Percentiles rank a stretch among this genome's conserved stretches.
Conservation (phyloP, 2,888 invertebrate species). For the Tenthredo distinguenda region DNA sequence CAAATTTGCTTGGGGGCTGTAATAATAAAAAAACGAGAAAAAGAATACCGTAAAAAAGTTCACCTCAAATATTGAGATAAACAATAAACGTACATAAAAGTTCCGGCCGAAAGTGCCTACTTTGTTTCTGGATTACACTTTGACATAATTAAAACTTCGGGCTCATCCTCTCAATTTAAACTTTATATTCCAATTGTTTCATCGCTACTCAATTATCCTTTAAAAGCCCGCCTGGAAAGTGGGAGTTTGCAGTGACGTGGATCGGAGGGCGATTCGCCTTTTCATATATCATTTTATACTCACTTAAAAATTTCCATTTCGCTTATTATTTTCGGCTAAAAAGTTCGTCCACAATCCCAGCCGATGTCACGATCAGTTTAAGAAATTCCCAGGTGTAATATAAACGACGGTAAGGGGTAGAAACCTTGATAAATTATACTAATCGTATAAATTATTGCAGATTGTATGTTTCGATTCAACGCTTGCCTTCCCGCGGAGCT, state of each 20-base stretch:
- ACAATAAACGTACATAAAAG: conserved; percentile 11
- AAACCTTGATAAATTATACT: background rate
- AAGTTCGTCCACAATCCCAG: background rate
- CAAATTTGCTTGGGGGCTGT: background rate
- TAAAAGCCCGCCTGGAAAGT: conserved; percentile 1
- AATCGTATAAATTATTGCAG: background rate
- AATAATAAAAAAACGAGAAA: background rate
- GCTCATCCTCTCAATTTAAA: conserved; percentile 35
- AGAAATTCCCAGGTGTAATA: background rate
- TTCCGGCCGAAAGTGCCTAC: background rate
- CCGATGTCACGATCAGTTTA: background rate
- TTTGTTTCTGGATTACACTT: conserved; percentile 36
- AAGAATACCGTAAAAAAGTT: background rate
- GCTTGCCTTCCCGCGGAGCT: background rate
- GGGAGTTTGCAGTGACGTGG: conserved; percentile 6
- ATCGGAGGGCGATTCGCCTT: background rate
- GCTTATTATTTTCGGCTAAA: background rate
- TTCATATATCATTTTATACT: background rate
- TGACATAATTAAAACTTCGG: conserved; percentile 1
- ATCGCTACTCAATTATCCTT: conserved; percentile 31
- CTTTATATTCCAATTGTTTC: conserved; percentile 32
- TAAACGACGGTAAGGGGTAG: background rate
- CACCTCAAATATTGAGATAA: background rate
- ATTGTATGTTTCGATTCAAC: background rate
- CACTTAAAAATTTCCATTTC: background rate